These are phyloP conservation scores for Okapia johnstoni DNA, from an alignment of 2,113 vertebrate genomes.

Conservation along the genomic window DNA sequence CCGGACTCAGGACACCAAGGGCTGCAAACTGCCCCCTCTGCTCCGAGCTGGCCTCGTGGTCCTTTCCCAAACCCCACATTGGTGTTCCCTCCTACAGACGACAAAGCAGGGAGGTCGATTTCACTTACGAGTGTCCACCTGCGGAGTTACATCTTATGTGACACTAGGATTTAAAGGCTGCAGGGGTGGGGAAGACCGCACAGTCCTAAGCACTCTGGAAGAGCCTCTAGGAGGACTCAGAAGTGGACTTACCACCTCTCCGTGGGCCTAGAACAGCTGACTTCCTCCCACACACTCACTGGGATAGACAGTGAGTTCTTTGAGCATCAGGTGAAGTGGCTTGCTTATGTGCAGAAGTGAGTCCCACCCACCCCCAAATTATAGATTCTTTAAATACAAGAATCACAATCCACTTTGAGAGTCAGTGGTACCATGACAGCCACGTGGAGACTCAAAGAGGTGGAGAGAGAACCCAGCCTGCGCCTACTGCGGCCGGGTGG, in stretches of 20 bases:
- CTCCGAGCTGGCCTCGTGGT: neutral
- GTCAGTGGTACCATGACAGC: neutral
- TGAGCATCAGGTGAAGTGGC: neutral
- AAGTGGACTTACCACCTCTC: neutral
- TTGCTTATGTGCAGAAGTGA: neutral
- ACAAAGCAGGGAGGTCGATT: neutral
- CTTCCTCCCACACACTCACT: neutral
- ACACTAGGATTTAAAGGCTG: neutral
- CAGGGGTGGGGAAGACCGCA: too few relatives aligned
- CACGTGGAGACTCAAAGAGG: neutral
- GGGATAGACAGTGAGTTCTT: neutral
- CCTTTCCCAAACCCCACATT: neutral
- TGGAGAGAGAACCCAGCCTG: neutral
- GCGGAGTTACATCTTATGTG: neutral
- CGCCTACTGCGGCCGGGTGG: rapidly evolving
- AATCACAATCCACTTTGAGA: neutral
- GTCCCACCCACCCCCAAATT: neutral
- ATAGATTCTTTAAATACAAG: neutral
- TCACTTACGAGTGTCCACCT: neutral
- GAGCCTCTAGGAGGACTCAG: neutral
- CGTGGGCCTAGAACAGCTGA: neutral
- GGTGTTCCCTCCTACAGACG: neutral
- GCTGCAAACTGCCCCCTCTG: neutral
- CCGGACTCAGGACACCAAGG: neutral
- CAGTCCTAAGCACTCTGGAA: neutral